Percentiles rank a stretch among this genome's conserved stretches.
Conservation (phyloP, 1,140 invertebrate genomes). For the Zaprionus africanus region DNA sequence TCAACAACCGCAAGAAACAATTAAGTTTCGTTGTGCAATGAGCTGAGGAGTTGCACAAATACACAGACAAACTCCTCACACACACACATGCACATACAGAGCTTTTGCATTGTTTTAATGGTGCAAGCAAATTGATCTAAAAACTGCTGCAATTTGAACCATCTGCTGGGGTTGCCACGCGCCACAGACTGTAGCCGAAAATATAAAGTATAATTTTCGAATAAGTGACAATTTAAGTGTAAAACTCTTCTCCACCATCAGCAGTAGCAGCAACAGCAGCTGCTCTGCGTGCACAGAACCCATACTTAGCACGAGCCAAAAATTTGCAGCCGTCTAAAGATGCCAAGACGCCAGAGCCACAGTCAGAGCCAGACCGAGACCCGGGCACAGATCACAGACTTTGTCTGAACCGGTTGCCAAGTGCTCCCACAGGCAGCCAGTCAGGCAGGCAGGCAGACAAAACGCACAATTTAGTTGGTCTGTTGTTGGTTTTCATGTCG, state of each 20-base stretch:
- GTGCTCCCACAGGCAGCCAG: slow-evolving; percentile 40
- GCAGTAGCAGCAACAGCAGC: slow-evolving; percentile 35
- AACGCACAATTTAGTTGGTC: slow-evolving; percentile 31
- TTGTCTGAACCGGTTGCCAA: slow-evolving; percentile 33
- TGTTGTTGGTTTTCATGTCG: slow-evolving; percentile 29
- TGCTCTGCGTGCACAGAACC: slow-evolving; percentile 47
- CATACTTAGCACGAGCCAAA: slow-evolving; percentile 63
- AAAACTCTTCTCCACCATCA: slow-evolving; percentile 56
- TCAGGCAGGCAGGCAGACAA: background rate
- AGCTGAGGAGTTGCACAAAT: slow-evolving; percentile 18
- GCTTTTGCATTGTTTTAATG: slow-evolving; percentile 1
- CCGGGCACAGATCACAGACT: slow-evolving; percentile 18
- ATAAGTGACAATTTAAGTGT: slow-evolving; percentile 79
- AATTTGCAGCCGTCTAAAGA: slow-evolving; percentile 55
- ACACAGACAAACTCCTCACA: background rate
- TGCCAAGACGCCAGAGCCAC: slow-evolving; percentile 18
- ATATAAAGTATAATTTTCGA: slow-evolving; percentile 52
- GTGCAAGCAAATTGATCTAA: slow-evolving; percentile 9
- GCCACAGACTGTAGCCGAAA: slow-evolving; percentile 32
- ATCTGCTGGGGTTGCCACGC: slow-evolving; percentile 37
- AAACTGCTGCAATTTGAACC: slow-evolving; percentile 16
- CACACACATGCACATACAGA: slow-evolving; percentile 2
- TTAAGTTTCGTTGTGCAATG: slow-evolving; percentile 46
- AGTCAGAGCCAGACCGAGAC: slow-evolving; percentile 3
- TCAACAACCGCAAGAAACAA: slow-evolving; percentile 55